These are phyloP conservation scores for Peucedramus taeniatus DNA, from an alignment of 2,113 vertebrate genomes.

Conservation along the genomic window DNA sequence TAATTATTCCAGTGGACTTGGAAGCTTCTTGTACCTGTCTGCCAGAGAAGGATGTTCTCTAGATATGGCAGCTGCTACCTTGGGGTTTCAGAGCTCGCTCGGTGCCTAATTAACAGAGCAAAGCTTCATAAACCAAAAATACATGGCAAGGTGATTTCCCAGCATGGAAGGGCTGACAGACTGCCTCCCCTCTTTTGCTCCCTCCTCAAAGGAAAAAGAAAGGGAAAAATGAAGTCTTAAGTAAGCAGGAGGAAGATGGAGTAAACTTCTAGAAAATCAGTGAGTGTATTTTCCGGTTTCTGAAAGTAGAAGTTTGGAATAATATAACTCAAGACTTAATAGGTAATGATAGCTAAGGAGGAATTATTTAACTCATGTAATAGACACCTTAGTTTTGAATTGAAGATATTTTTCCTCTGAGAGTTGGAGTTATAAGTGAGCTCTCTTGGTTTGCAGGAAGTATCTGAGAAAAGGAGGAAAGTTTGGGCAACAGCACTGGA, in stretches of 20 bases:
- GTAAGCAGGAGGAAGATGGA: neutral
- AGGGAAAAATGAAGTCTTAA: neutral
- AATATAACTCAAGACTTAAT: neutral
- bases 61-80: neutral
- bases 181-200: neutral
- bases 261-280: neutral
- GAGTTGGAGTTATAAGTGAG: neutral
- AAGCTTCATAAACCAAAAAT: neutral
- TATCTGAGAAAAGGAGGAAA: neutral
- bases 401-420: neutral
- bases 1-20: neutral
- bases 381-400: neutral
- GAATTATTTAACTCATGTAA: neutral
- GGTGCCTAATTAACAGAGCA: neutral
- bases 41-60: neutral
- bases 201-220: neutral
- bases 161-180: neutral
- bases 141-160: neutral
- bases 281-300: fast-evolving
- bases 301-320: neutral
- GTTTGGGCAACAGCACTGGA: neutral
- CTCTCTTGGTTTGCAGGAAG: neutral
- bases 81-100: neutral
- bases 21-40: neutral
- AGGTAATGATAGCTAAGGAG: neutral